Conservation (phyloP, 2,113 vertebrate species). For the Verasper variegatus region DNA sequence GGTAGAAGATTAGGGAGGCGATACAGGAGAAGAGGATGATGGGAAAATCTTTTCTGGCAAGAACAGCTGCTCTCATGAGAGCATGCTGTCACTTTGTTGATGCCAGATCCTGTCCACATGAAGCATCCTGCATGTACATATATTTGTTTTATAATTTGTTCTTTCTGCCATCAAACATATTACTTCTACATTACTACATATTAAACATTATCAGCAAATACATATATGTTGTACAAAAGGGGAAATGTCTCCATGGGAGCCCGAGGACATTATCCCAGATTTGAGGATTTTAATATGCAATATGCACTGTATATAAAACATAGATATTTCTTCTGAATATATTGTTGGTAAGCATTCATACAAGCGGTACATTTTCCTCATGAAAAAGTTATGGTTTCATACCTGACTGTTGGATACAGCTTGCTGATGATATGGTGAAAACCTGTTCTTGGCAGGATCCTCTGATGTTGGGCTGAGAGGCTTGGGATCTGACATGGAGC, state of each 20-base stretch:
- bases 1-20: constrained; percentile 27
- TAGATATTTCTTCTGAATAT: not conserved
- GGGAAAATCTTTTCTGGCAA: constrained; percentile 58
- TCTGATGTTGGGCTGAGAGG: constrained; percentile 98
- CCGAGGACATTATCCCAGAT: too few relatives aligned
- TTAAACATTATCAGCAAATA: too few relatives aligned
- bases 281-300: not conserved
- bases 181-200: not conserved
- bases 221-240: too few relatives aligned
- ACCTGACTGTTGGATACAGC: constrained; percentile 93
- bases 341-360: not conserved
- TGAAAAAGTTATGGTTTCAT: constrained; percentile 52
- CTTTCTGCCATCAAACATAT: not conserved
- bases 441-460: constrained; percentile 91
- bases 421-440: constrained; percentile 94
- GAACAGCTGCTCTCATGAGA: constrained; percentile 63
- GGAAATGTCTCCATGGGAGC: too few relatives aligned
- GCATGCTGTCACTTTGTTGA: constrained; percentile 61
- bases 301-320: not conserved
- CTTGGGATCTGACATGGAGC: constrained; percentile 97
- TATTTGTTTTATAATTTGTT: not conserved
- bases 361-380: not conserved
- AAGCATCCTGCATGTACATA: constrained; percentile 1
- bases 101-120: constrained; percentile 54
- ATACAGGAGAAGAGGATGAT: constrained; percentile 34